Evolutionary conservation across 2,888 invertebrate species (phyloP).

Genomic region (Sussaba pulchella): DNA sequence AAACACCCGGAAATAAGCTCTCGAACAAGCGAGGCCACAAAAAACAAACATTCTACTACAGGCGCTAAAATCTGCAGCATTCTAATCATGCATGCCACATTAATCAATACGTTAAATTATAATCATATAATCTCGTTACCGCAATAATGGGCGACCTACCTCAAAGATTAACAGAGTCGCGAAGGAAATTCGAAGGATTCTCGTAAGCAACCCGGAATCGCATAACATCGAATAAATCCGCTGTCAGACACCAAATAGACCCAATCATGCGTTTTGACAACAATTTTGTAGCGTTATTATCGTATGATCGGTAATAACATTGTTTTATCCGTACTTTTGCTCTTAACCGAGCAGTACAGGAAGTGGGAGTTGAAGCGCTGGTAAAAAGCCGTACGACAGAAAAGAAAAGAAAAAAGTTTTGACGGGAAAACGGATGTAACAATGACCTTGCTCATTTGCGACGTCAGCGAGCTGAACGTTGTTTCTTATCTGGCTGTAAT

Average conservation of each 20-base stretch:
- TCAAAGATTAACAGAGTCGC: not conserved
- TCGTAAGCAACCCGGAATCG: not conserved
- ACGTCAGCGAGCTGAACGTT: conserved; percentile 85
- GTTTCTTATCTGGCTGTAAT: conserved; percentile 84
- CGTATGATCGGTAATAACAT: not conserved
- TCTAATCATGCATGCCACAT: no score
- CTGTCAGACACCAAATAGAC: not conserved
- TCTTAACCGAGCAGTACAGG: not conserved
- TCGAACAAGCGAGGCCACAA: no score
- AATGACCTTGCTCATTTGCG: conserved; percentile 85
- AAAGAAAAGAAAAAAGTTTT: conserved; percentile 72
- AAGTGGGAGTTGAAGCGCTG: not conserved
- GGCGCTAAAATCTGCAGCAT: no score
- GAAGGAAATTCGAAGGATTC: not conserved
- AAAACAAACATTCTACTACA: no score
- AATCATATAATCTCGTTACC: not conserved
- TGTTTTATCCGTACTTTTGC: not conserved
- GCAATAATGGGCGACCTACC: not conserved
- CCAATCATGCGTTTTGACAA: conserved; percentile 10
- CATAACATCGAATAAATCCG: not conserved
- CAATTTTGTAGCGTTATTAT: conserved; percentile 1
- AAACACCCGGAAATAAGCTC: no score
- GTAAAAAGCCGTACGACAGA: conserved; percentile 71
- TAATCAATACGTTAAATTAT: no score
- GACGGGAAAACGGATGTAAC: conserved; percentile 74